These are phyloP conservation scores for Campopleginae sp. DNA, from an alignment of 2,888 invertebrate species.

Conservation along the genomic window DNA sequence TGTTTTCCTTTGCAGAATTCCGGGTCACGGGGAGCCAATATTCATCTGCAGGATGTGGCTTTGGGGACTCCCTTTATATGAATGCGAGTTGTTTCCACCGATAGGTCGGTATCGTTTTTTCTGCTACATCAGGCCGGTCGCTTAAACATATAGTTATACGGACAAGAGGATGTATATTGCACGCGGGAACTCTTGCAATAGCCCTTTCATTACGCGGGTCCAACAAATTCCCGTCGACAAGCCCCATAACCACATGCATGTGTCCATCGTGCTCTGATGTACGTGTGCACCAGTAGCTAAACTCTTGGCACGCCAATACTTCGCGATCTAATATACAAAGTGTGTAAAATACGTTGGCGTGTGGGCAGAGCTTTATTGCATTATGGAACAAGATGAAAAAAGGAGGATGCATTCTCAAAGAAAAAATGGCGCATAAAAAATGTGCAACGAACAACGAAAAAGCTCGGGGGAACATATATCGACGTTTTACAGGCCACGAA, in stretches of 20 bases:
- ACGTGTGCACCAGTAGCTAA: background rate
- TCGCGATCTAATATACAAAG: slow-evolving; percentile 9
- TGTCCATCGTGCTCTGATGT: background rate
- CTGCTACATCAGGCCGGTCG: background rate
- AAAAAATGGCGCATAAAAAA: background rate
- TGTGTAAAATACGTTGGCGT: slow-evolving; percentile 14
- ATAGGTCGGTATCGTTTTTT: slow-evolving; percentile 9
- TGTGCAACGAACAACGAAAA: slow-evolving; percentile 26
- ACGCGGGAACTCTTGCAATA: slow-evolving; percentile 27
- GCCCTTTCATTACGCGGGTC: slow-evolving; percentile 63
- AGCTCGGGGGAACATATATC: slow-evolving; percentile 31
- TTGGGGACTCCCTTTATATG: slow-evolving; percentile 2
- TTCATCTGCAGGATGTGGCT: background rate
- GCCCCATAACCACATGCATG: background rate
- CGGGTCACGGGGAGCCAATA: background rate
- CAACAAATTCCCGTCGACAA: slow-evolving; percentile 46
- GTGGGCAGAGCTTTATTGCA: background rate
- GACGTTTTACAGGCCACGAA: slow-evolving; percentile 19
- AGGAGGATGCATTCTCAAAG: background rate
- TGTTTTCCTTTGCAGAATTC: background rate
- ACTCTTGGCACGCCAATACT: slow-evolving; percentile 3
- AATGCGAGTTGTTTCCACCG: background rate
- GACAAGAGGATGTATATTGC: slow-evolving; percentile 16
- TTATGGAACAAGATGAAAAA: background rate
- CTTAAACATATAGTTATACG: slow-evolving; percentile 27